Percentiles rank a stretch among this genome's conserved stretches.
phyloP scores from a whole-genome alignment of 92 coral and sea anemone genomes.

The Siderastrea radians region DNA sequence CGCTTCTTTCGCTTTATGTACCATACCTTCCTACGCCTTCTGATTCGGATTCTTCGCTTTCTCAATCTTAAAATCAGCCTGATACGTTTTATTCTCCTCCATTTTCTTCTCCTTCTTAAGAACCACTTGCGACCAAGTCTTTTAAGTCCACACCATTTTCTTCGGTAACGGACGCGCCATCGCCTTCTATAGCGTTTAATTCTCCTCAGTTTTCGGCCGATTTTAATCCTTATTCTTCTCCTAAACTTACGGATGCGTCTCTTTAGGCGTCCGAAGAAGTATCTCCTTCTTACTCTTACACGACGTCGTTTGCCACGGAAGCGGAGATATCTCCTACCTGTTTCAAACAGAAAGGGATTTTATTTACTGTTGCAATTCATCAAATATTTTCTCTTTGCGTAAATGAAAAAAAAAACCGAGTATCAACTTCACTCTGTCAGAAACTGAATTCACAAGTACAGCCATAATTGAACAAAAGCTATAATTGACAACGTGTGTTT shows the following conservation, averaged over 20 bases:
- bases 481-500: too few species aligned
- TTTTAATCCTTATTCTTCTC: background rate
- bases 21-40: constrained; percentile 31
- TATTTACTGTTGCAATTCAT: too few species aligned
- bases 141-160: constrained; percentile 36
- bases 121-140: constrained; percentile 32
- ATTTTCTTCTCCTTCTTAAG: background rate
- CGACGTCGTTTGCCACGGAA: constrained; percentile 24
- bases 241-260: constrained; percentile 37
- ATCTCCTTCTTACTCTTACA: constrained; percentile 4
- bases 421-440: too few species aligned
- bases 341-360: too few species aligned
- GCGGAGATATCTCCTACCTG: constrained; percentile 18
- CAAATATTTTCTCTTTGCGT: too few species aligned
- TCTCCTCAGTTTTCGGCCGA: background rate
- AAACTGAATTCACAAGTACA: too few species aligned
- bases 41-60: constrained; percentile 1
- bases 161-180: constrained; percentile 27
- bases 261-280: constrained; percentile 4
- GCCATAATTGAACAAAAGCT: too few species aligned
- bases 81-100: constrained; percentile 16
- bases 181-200: constrained; percentile 15
- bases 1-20: background rate
- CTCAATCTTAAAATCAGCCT: background rate
- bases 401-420: too few species aligned